phyloP scores from a whole-genome alignment of 2,113 vertebrate species.

The Phoxinus phoxinus region DNA sequence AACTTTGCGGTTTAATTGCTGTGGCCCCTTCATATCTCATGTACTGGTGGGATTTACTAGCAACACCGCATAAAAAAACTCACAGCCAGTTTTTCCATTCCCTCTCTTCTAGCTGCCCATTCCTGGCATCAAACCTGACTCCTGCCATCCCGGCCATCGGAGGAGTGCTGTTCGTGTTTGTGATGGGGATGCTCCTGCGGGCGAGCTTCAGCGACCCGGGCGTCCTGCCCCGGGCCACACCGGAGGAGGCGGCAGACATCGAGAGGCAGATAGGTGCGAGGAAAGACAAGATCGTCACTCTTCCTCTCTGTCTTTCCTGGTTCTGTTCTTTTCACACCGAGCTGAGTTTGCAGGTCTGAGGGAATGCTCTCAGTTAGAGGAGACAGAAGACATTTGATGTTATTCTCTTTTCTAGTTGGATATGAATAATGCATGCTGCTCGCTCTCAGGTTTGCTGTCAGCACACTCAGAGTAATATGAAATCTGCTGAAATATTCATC shows the following conservation, averaged over 20 bases:
- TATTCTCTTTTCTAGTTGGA: slow-evolving; percentile 17
- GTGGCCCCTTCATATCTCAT: neutral
- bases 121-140: slow-evolving; percentile 87
- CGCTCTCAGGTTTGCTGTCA: slow-evolving; percentile 33
- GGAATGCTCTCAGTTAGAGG: slow-evolving; percentile 6
- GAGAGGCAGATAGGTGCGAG: slow-evolving; percentile 93
- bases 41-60: neutral
- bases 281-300: neutral
- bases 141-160: slow-evolving; percentile 89
- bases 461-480: slow-evolving; percentile 25
- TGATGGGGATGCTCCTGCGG: slow-evolving; percentile 90
- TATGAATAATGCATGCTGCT: slow-evolving; percentile 46
- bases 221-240: slow-evolving; percentile 89
- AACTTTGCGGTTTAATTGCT: neutral
- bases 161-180: slow-evolving; percentile 90
- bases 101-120: slow-evolving; percentile 83
- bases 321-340: neutral
- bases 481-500: slow-evolving; percentile 57
- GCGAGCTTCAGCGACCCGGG: slow-evolving; percentile 96
- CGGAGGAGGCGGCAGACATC: slow-evolving; percentile 91
- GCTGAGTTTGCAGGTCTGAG: slow-evolving; percentile 3
- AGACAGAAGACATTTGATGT: slow-evolving; percentile 28
- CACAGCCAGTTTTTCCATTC: neutral
- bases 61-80: neutral
- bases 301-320: slow-evolving; percentile 20